Percentiles rank a stretch among this genome's conserved stretches.
These are phyloP conservation scores for Perizoma affinitatum DNA, from an alignment of 2,888 invertebrate genomes.

Conservation along the genomic window DNA sequence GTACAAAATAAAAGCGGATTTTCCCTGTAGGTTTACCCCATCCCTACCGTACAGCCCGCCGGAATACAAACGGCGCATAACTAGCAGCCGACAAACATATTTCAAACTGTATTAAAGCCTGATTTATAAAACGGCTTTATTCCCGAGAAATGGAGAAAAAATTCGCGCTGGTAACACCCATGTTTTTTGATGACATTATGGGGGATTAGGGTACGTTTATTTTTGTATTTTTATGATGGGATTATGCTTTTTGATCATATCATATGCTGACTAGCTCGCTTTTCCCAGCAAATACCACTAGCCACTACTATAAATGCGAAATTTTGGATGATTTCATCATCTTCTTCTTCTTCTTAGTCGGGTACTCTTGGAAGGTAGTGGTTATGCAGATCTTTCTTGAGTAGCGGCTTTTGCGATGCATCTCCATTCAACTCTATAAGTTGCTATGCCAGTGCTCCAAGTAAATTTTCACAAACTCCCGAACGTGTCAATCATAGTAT, in stretches of 20 bases:
- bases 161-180: slow-evolving; percentile 46
- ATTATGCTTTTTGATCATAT: slow-evolving; percentile 30
- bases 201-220: slow-evolving; percentile 48
- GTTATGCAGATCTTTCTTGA: too few relatives aligned
- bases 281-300: too few relatives aligned
- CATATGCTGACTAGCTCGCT: background rate
- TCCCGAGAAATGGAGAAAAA: slow-evolving; percentile 50
- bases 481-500: too few relatives aligned
- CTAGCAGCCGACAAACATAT: slow-evolving; percentile 60
- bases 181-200: slow-evolving; percentile 51
- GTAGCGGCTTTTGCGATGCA: too few relatives aligned
- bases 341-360: too few relatives aligned
- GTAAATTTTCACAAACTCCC: too few relatives aligned
- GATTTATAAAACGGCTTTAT: slow-evolving; percentile 65
- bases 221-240: slow-evolving; percentile 34
- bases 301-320: too few relatives aligned
- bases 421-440: too few relatives aligned
- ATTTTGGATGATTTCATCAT: too few relatives aligned
- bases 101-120: slow-evolving; percentile 67
- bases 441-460: too few relatives aligned
- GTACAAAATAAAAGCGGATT: slow-evolving; percentile 7
- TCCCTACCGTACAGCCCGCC: slow-evolving; percentile 39
- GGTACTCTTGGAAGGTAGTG: too few relatives aligned
- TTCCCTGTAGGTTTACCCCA: slow-evolving; percentile 23
- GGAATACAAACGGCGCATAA: slow-evolving; percentile 71